These are phyloP conservation scores for Congeria kusceri DNA, from an alignment of 2,888 invertebrate genomes.

Conservation along the genomic window DNA sequence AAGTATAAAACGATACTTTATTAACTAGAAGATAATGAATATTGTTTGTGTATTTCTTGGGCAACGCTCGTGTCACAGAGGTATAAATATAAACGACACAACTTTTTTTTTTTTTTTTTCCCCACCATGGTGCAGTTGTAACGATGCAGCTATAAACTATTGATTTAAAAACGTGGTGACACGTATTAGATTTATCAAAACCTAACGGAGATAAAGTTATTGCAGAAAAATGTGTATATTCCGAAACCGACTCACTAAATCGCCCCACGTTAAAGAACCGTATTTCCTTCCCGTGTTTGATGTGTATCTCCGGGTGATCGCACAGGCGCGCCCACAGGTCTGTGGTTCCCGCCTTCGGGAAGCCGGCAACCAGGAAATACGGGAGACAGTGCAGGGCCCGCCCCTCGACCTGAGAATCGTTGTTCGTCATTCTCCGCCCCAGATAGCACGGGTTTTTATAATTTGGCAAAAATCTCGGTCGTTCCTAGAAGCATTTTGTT, in stretches of 20 bases:
- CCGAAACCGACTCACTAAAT: slow-evolving; percentile 40
- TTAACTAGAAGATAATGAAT: too few species aligned
- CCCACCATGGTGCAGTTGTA: too few species aligned
- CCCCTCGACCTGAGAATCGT: not conserved
- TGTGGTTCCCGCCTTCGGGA: slow-evolving; percentile 79
- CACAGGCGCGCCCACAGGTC: slow-evolving; percentile 73
- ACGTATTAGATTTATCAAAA: too few species aligned
- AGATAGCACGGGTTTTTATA: slow-evolving; percentile 78
- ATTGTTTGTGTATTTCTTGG: too few species aligned
- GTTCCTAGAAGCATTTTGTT: slow-evolving; percentile 60
- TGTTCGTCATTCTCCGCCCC: slow-evolving; percentile 16
- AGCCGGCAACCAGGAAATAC: slow-evolving; percentile 89
- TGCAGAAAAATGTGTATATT: too few species aligned
- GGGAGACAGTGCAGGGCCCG: slow-evolving; percentile 90
- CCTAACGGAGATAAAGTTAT: too few species aligned
- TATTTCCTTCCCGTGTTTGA: slow-evolving; percentile 55
- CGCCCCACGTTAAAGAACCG: slow-evolving; percentile 54
- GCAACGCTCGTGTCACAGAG: too few species aligned
- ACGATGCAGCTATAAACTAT: too few species aligned
- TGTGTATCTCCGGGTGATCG: slow-evolving; percentile 71
- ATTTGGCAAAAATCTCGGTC: slow-evolving; percentile 64
- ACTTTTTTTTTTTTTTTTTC: too few species aligned
- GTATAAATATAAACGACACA: too few species aligned
- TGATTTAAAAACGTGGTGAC: too few species aligned
- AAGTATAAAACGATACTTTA: too few species aligned